phyloP scores from a whole-genome alignment of 2,797 vertebrate species.

The Sebastes trivittatus region DNA sequence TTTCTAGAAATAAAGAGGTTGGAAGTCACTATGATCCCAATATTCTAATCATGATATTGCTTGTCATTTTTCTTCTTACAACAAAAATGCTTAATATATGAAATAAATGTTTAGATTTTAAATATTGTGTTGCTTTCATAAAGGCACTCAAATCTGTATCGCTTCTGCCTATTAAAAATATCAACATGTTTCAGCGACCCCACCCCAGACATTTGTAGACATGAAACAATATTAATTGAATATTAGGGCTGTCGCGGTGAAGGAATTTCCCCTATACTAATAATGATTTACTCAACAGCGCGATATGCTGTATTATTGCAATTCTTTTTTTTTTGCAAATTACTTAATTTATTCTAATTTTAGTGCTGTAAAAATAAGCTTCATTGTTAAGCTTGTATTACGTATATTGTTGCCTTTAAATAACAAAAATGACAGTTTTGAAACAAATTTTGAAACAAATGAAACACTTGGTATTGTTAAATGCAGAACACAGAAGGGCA shows the following conservation, averaged over 20 bases:
- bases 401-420: too few species aligned
- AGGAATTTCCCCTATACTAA: too few species aligned
- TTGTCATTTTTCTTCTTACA: neutral
- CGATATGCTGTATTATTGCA: too few species aligned
- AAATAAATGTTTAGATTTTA: neutral
- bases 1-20: constrained; percentile 77
- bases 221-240: neutral
- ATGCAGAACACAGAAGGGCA: too few species aligned
- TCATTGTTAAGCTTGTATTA: too few species aligned
- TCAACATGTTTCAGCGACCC: neutral
- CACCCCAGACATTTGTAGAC: neutral
- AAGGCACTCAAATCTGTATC: neutral
- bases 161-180: neutral
- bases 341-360: rapidly evolving
- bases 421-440: too few species aligned
- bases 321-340: too few species aligned
- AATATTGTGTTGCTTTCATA: neutral
- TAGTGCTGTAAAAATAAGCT: too few species aligned
- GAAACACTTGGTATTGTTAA: too few species aligned
- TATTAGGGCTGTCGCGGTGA: neutral
- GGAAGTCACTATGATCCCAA: neutral
- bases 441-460: too few species aligned
- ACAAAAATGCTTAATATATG: neutral
- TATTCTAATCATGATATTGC: neutral
- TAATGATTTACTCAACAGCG: too few species aligned